phyloP scores from a whole-genome alignment of 2,113 vertebrate genomes.

The Chlorocebus sabaeus region DNA sequence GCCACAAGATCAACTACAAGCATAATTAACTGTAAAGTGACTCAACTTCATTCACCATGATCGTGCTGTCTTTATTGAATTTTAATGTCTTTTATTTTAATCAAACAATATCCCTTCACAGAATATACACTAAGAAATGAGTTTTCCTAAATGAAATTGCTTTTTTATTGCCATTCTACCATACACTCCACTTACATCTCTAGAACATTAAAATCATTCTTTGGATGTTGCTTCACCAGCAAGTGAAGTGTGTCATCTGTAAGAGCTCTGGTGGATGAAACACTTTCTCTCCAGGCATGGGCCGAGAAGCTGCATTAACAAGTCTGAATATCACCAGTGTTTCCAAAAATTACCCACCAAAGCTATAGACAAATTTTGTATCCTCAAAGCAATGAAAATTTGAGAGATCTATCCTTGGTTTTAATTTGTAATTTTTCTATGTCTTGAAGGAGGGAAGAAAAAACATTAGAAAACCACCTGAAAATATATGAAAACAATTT shows the following conservation, averaged over 20 bases:
- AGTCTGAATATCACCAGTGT: not conserved
- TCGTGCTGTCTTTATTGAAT: slow-evolving; percentile 48
- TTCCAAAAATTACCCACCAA: slow-evolving; percentile 13
- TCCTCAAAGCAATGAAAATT: not conserved
- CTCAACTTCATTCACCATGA: slow-evolving; percentile 57
- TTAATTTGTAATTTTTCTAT: not conserved
- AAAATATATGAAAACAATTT: not conserved
- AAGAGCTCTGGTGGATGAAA: not conserved
- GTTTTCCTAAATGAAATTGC: slow-evolving; percentile 59
- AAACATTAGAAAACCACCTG: not conserved
- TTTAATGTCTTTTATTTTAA: slow-evolving; percentile 74
- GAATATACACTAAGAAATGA: slow-evolving; percentile 63
- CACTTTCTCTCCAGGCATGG: not conserved
- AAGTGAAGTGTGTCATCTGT: slow-evolving; percentile 9
- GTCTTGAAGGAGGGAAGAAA: not conserved
- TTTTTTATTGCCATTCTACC: slow-evolving; percentile 62
- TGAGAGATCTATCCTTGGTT: not conserved
- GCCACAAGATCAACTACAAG: slow-evolving; percentile 48
- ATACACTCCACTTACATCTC: slow-evolving; percentile 69
- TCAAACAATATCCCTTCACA: slow-evolving; percentile 70
- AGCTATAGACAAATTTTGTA: not conserved
- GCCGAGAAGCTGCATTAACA: not conserved
- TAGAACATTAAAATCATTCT: slow-evolving; percentile 53
- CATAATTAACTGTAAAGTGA: slow-evolving; percentile 65
- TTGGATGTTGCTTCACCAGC: slow-evolving; percentile 8